phyloP scores from a whole-genome alignment of 2,113 vertebrate genomes.

The Rhipidura dahli region DNA sequence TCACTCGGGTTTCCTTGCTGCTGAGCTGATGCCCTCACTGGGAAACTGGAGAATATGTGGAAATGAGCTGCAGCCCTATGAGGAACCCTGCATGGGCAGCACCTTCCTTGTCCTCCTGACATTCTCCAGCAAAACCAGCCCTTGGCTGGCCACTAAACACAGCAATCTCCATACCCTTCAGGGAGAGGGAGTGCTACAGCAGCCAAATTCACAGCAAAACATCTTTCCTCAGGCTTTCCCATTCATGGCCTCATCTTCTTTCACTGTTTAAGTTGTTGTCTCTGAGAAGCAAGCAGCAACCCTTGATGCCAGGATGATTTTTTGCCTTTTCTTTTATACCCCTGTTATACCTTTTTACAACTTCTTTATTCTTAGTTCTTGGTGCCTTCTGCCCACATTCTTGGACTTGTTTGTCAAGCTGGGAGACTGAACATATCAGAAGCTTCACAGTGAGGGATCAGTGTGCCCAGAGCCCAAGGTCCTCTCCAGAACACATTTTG shows the following conservation, averaged over 20 bases:
- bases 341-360: too few relatives aligned
- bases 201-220: background rate
- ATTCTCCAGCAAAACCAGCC: background rate
- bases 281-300: background rate
- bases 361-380: too few relatives aligned
- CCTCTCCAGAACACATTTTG: too few relatives aligned
- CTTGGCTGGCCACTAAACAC: background rate
- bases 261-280: background rate
- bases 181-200: background rate
- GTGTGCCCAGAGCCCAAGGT: too few relatives aligned
- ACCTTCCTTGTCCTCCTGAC: background rate
- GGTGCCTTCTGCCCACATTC: too few relatives aligned
- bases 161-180: background rate
- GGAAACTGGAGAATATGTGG: background rate
- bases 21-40: background rate
- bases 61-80: background rate
- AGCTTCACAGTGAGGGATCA: too few relatives aligned
- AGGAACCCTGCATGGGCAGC: background rate
- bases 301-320: too few relatives aligned
- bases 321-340: too few relatives aligned
- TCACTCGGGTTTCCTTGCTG: background rate
- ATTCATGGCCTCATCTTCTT: background rate
- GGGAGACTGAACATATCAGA: too few relatives aligned
- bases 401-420: too few relatives aligned
- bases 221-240: background rate